These are phyloP conservation scores for Pseudomugil gertrudae DNA, from an alignment of 2,797 vertebrate species.

Conservation along the genomic window DNA sequence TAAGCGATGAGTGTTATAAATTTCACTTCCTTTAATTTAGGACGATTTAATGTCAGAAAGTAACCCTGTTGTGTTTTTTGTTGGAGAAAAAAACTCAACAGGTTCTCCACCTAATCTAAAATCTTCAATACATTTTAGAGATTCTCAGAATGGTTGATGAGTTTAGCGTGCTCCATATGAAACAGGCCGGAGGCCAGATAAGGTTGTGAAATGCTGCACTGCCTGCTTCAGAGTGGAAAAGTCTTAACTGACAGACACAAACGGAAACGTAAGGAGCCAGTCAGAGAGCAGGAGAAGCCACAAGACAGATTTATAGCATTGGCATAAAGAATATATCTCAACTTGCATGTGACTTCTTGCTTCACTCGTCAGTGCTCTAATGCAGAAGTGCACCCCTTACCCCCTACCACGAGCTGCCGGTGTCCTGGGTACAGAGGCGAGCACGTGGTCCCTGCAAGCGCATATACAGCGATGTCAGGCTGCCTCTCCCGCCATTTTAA, in stretches of 20 bases:
- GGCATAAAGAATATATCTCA: conserved; percentile 38
- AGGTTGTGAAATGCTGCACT: conserved; percentile 45
- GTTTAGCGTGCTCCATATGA: conserved; percentile 9
- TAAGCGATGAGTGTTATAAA: not conserved
- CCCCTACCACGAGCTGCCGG: conserved; percentile 30
- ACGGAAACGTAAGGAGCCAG: conserved; percentile 40
- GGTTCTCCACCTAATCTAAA: not conserved
- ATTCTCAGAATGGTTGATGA: conserved; percentile 4
- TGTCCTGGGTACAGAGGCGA: conserved; percentile 10
- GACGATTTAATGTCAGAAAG: not conserved
- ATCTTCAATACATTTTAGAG: not conserved
- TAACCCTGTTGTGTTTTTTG: not conserved
- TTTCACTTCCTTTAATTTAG: not conserved
- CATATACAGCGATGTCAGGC: conserved; percentile 33
- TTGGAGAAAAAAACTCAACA: not conserved
- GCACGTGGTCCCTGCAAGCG: conserved; percentile 16
- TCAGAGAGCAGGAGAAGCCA: conserved; percentile 38
- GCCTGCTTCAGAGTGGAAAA: conserved; percentile 11
- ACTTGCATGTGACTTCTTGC: conserved; percentile 30
- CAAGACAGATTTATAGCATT: conserved; percentile 49
- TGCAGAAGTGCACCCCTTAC: conserved; percentile 10
- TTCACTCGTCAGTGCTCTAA: conserved; percentile 21
- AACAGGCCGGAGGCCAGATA: conserved; percentile 19
- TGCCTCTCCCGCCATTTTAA: conserved; percentile 75
- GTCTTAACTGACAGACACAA: conserved; percentile 44